A percentile compares a stretch with the other conserved stretches of the same genome.
These are phyloP conservation scores for Tenualosa ilisha DNA, from an alignment of 2,797 vertebrate species.

Conservation along the genomic window DNA sequence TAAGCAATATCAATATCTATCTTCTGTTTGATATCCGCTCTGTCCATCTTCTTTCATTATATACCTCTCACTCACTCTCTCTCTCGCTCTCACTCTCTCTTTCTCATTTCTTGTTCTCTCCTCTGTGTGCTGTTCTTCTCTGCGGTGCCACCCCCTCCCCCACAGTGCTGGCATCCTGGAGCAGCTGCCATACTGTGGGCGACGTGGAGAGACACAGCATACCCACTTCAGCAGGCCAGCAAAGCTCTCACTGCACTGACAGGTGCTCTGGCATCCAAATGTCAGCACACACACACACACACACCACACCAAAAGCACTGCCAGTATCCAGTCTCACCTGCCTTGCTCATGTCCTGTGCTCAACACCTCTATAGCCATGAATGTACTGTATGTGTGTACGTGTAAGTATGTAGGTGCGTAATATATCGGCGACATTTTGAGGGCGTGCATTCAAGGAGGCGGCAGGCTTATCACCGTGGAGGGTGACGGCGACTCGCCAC, in stretches of 20 bases:
- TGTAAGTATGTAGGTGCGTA: not conserved
- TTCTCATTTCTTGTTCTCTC: not conserved
- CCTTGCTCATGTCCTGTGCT: not conserved
- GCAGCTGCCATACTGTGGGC: constrained; percentile 7
- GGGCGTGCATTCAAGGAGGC: not conserved
- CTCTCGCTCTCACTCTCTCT: not conserved
- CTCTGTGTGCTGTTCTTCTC: not conserved
- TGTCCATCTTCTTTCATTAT: no score
- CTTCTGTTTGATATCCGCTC: not conserved
- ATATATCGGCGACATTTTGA: not conserved
- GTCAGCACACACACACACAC: not conserved
- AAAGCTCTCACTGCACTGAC: not conserved
- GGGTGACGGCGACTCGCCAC: not conserved
- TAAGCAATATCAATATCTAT: not conserved
- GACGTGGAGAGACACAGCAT: not conserved
- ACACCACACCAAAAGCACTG: not conserved
- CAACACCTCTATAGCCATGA: not conserved
- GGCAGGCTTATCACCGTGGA: not conserved
- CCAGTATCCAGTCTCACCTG: not conserved
- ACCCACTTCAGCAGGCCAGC: constrained; percentile 7
- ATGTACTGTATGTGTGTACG: not conserved
- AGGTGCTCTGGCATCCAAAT: constrained; percentile 10
- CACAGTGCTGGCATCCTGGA: not conserved
- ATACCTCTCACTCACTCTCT: not conserved
- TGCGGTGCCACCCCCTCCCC: not conserved